Evolutionary conservation across 2,888 invertebrate genomes (phyloP), one percentile per base, ranked within the genome.

Genomic region (Platycheirus albimanus): DNA sequence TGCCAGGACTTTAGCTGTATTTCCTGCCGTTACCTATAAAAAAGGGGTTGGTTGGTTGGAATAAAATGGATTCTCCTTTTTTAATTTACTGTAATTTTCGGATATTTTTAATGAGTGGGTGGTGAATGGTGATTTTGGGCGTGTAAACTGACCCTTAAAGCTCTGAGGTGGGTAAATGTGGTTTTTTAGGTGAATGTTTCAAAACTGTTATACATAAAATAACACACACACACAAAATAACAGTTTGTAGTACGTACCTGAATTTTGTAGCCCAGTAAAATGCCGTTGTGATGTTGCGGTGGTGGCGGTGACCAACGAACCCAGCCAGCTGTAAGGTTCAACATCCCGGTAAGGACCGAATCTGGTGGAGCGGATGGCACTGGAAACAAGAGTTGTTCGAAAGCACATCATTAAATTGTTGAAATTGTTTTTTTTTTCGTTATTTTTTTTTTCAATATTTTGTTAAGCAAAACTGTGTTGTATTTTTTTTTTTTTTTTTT

Each of bases 241-340:
- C 75, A 33, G 17, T 36, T 64, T 47, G 49, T 47, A 76, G 28
- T 63, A 86, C 86, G 92, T 90, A 97, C 97, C 93, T 91, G 91
- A 76, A 91, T 91, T 88, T 91, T 91, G 80, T 91, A 91, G 85
- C 91, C 91, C 86, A 90, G 87, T 43, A 91, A 86, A 81, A 91
- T 89, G 66, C 97, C 97, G 89, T 97, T 96, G 88, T 95, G 94
- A 87, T 95, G 94, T 86, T 94, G 94, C 8, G 94, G 93, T 0
- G 95, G 94, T 11, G 97, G 97, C 2, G 96, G 94, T 2, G 94
- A 93, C 97, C 97, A 97, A 83, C 94, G 92, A 4, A 97, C 94
- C 89, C 95, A 94, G 8, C 96, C 95, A 13, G 95, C 94, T 2
- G 95, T 95, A 86, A 95, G 92, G 89, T 96, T 96, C 86, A 95